These are phyloP conservation scores for Pantelozetes paolii DNA, from an alignment of 2,888 invertebrate genomes.

Conservation along the genomic window DNA sequence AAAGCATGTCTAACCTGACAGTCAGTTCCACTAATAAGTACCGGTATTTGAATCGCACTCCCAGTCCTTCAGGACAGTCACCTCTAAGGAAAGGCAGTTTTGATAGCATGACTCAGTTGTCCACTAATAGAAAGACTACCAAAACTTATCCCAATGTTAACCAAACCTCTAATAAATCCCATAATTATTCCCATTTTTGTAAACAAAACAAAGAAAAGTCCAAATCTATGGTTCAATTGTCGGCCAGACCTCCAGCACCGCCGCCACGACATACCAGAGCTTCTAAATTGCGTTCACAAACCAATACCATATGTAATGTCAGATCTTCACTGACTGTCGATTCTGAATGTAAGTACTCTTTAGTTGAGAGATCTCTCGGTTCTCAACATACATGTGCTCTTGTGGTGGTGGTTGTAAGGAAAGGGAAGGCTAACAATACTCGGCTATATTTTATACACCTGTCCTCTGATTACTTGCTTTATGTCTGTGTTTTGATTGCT, in stretches of 20 bases:
- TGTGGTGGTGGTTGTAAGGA: too few species aligned
- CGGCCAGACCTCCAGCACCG: conserved; percentile 34
- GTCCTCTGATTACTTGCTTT: too few species aligned
- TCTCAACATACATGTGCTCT: too few species aligned
- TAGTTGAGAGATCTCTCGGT: too few species aligned
- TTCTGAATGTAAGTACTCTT: conserved; percentile 21
- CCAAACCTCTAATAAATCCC: background rate
- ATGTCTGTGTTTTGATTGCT: background rate
- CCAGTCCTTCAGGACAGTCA: background rate
- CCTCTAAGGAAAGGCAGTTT: conserved; percentile 4
- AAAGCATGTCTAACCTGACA: conserved; percentile 25
- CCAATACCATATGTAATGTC: conserved; percentile 20
- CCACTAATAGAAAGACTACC: background rate
- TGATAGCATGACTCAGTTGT: conserved; percentile 37
- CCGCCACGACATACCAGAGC: conserved; percentile 45
- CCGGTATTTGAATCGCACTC: background rate
- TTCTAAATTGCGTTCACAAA: conserved; percentile 46
- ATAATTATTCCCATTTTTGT: background rate
- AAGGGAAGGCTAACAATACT: too few species aligned
- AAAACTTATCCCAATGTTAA: conserved; percentile 17
- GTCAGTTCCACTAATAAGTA: conserved; percentile 11
- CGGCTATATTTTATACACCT: too few species aligned
- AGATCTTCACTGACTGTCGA: conserved; percentile 6
- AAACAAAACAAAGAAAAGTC: conserved; percentile 41
- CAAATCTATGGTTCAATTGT: conserved; percentile 47